Evolutionary conservation across 2,113 vertebrate species (phyloP).

Genomic region (Oncorhynchus tshawytscha): DNA sequence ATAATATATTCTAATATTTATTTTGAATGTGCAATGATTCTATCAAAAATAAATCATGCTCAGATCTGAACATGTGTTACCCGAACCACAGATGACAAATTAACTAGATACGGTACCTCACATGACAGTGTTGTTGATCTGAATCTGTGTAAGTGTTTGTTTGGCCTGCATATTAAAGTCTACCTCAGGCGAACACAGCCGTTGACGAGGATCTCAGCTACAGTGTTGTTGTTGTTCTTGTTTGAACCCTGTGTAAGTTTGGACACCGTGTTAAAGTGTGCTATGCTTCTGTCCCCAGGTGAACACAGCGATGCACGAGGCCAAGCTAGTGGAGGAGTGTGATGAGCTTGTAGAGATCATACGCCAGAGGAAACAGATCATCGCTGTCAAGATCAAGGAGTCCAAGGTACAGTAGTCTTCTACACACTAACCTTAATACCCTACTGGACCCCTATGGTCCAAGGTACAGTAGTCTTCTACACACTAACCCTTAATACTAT

Average conservation of each 20-base stretch:
- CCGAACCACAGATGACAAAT: not conserved
- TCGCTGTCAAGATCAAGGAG: conserved; percentile 99
- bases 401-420: conserved; percentile 81
- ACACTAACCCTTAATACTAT: too few relatives aligned
- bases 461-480: too few relatives aligned
- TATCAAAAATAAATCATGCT: not conserved
- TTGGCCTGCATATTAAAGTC: too few relatives aligned
- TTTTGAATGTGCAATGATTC: not conserved
- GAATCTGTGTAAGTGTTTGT: not conserved
- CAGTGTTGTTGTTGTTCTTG: too few relatives aligned
- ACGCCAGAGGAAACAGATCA: conserved; percentile 97
- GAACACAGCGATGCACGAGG: conserved; percentile 98
- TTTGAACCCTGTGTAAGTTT: not conserved
- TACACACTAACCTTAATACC: not conserved
- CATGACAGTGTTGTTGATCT: not conserved
- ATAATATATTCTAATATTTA: too few relatives aligned
- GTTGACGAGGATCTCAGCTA: too few relatives aligned
- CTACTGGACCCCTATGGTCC: too few relatives aligned
- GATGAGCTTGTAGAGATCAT: conserved; percentile 98
- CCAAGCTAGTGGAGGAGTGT: conserved; percentile 97
- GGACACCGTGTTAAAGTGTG: not conserved
- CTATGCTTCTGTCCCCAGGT: conserved; percentile 72
- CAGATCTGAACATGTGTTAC: not conserved
- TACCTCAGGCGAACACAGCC: too few relatives aligned
- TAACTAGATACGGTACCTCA: not conserved